Conservation (phyloP, 1,140 invertebrate species). For the Bombus turneri region DNA sequence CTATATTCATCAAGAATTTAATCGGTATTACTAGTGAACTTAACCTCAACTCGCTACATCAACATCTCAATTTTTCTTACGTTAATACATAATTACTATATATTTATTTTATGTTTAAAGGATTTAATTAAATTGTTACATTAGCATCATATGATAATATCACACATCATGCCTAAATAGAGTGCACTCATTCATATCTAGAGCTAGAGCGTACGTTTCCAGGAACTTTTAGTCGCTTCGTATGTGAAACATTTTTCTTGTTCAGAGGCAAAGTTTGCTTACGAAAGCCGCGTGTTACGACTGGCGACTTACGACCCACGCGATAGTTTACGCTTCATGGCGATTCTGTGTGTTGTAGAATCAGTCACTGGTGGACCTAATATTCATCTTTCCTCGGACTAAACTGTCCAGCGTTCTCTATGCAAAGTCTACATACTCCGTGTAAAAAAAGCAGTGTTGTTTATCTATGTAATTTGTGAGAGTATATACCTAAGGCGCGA, state of each 20-base stretch:
- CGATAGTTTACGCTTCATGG: slow-evolving; percentile 3
- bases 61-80: not conserved
- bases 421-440: not conserved
- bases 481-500: not conserved
- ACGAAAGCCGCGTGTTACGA: not conserved
- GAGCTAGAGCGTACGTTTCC: not conserved
- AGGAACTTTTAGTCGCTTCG: slow-evolving; percentile 4
- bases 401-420: not conserved
- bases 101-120: not conserved
- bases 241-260: not conserved
- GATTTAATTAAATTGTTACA: not conserved
- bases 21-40: not conserved
- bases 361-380: not conserved
- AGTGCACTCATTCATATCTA: not conserved
- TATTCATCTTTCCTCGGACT: not conserved
- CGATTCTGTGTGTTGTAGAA: not conserved
- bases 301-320: slow-evolving; percentile 10
- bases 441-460: not conserved
- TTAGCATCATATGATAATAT: not conserved
- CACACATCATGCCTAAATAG: not conserved
- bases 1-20: not conserved
- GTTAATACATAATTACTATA: not conserved
- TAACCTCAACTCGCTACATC: not conserved
- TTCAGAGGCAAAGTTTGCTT: not conserved
- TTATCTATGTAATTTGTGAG: not conserved